phyloP scores from a whole-genome alignment of 1,140 invertebrate genomes.

The Drosophila sulfurigaster region DNA sequence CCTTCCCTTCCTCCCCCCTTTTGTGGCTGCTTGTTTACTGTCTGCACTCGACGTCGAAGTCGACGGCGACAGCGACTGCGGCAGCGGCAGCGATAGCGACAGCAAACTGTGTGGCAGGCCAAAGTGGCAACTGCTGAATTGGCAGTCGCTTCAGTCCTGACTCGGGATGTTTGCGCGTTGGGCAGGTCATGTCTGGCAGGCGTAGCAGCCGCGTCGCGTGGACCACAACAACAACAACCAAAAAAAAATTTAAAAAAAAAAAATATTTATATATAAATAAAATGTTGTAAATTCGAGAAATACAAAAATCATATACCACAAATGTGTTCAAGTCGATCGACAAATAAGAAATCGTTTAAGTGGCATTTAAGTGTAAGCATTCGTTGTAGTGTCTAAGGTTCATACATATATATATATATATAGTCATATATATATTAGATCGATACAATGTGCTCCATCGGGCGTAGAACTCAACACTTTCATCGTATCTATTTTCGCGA shows the following conservation, averaged over 20 bases:
- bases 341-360: constrained; percentile 37
- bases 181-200: constrained; percentile 84
- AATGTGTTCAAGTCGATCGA: constrained; percentile 39
- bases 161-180: constrained; percentile 85
- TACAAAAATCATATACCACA: constrained; percentile 34
- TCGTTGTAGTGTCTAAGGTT: constrained; percentile 10
- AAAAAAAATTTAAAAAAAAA: constrained; percentile 34
- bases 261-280: constrained; percentile 22
- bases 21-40: constrained; percentile 63
- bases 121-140: constrained; percentile 53
- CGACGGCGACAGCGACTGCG: constrained; percentile 19
- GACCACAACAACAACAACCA: constrained; percentile 35
- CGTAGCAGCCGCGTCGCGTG: constrained; percentile 70
- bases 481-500: constrained; percentile 82
- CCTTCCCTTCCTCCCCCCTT: constrained; percentile 7
- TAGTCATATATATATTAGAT: constrained; percentile 44
- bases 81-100: constrained; percentile 20
- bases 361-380: constrained; percentile 40
- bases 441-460: constrained; percentile 76
- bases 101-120: constrained; percentile 27
- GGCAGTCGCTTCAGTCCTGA: constrained; percentile 83
- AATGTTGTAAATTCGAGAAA: constrained; percentile 27
- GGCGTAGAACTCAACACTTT: constrained; percentile 67
- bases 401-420: constrained; percentile 33
- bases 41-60: constrained; percentile 51